Evolutionary conservation across 2,888 invertebrate species (phyloP).

Genomic region (Molanna angustata): DNA sequence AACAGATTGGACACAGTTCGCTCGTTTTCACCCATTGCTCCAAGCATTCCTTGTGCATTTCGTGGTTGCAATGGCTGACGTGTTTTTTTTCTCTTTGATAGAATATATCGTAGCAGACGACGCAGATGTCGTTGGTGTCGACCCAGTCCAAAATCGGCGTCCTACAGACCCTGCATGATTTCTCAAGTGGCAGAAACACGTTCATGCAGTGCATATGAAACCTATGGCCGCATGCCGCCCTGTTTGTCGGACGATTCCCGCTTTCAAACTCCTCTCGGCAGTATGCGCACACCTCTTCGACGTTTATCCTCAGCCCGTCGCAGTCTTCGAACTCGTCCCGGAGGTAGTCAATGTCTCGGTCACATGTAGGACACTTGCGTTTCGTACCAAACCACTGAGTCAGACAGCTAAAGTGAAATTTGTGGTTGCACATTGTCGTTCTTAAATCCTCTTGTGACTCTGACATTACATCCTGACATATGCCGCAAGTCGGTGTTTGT

Average conservation of each 20-base stretch:
- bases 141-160: neutral
- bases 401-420: conserved; percentile 1
- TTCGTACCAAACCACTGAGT: conserved; percentile 9
- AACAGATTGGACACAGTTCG: neutral
- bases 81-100: neutral
- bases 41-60: neutral
- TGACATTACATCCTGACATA: too few relatives aligned
- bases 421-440: conserved; percentile 5
- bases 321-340: neutral
- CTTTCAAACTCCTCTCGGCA: too few relatives aligned
- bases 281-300: too few relatives aligned
- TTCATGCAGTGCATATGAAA: conserved; percentile 1
- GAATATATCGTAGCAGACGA: neutral
- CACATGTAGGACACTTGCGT: conserved; percentile 10
- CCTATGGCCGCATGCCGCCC: neutral
- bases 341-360: neutral
- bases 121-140: conserved; percentile 4
- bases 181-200: neutral
- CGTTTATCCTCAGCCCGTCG: too few relatives aligned
- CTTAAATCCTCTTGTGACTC: too few relatives aligned
- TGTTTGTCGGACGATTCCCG: too few relatives aligned
- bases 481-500: too few relatives aligned
- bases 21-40: neutral
- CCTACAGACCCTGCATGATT: neutral
- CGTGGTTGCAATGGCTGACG: neutral